These are phyloP conservation scores for Drosophila affinis DNA, from an alignment of 2,888 invertebrate genomes.

Conservation along the genomic window DNA sequence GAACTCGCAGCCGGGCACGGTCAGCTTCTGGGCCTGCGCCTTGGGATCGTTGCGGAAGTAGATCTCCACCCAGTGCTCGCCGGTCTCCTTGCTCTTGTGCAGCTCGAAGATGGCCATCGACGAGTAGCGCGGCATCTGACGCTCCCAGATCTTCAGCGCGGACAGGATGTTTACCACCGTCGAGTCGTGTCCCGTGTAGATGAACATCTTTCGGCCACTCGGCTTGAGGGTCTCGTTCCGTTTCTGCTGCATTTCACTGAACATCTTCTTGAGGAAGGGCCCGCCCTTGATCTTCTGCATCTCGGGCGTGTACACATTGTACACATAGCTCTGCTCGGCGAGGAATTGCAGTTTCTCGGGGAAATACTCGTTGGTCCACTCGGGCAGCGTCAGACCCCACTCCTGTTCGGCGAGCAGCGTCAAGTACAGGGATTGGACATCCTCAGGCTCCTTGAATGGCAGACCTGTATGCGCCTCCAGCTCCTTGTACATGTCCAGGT, in stretches of 20 bases:
- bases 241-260: slow-evolving; percentile 86
- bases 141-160: slow-evolving; percentile 87
- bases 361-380: slow-evolving; percentile 86
- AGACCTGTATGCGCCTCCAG: slow-evolving; percentile 85
- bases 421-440: slow-evolving; percentile 87
- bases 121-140: slow-evolving; percentile 87
- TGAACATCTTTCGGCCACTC: slow-evolving; percentile 85
- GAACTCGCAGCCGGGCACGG: slow-evolving; percentile 87
- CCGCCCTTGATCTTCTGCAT: slow-evolving; percentile 87
- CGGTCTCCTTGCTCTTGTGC: slow-evolving; percentile 84
- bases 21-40: slow-evolving; percentile 85
- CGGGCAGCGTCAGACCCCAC: slow-evolving; percentile 86
- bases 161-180: slow-evolving; percentile 88
- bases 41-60: slow-evolving; percentile 85
- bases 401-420: slow-evolving; percentile 87
- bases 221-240: slow-evolving; percentile 84
- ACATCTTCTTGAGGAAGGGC: slow-evolving; percentile 87
- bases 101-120: slow-evolving; percentile 88
- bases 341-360: slow-evolving; percentile 86
- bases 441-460: slow-evolving; percentile 86
- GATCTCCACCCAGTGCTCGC: slow-evolving; percentile 84
- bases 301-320: slow-evolving; percentile 86
- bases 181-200: slow-evolving; percentile 90
- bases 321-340: slow-evolving; percentile 85
- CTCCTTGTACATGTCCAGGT: slow-evolving; percentile 85